Percentiles rank a stretch among this genome's conserved stretches.
Evolutionary conservation across 2,797 vertebrate genomes (phyloP).

Genomic region (Holocentrus rufus): DNA sequence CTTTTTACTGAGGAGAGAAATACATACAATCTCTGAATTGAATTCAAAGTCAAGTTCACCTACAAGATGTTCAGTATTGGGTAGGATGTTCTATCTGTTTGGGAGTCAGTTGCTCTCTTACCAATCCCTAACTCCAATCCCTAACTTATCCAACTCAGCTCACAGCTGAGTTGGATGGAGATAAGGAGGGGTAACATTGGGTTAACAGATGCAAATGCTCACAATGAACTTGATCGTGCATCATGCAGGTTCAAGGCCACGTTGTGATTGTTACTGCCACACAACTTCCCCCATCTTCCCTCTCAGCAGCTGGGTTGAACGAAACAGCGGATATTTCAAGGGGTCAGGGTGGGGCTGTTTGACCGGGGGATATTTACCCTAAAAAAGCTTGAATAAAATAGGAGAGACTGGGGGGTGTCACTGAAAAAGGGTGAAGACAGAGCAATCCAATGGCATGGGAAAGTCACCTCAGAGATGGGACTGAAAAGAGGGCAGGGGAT

Average conservation of each 20-base stretch:
- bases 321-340: conserved; percentile 52
- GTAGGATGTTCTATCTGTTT: not conserved
- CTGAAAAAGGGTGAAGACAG: conserved; percentile 56
- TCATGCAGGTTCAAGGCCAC: conserved; percentile 80
- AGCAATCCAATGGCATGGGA: conserved; percentile 83
- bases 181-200: not conserved
- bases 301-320: conserved; percentile 62
- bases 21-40: not conserved
- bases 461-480: conserved; percentile 81
- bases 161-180: not conserved
- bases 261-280: conserved; percentile 40
- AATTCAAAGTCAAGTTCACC: conserved; percentile 49
- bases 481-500: conserved; percentile 71
- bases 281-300: conserved; percentile 28
- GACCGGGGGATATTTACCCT: conserved; percentile 65
- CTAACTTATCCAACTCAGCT: no score
- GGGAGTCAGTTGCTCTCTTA: not conserved
- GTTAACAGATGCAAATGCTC: conserved; percentile 56
- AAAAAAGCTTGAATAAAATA: conserved; percentile 51
- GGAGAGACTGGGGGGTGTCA: conserved; percentile 57
- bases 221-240: conserved; percentile 54
- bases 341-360: conserved; percentile 61
- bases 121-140: no score
- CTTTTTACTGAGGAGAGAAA: not conserved
- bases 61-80: conserved; percentile 25